phyloP scores from a whole-genome alignment of 1,140 invertebrate genomes.

The Paraescarpia echinospica region DNA sequence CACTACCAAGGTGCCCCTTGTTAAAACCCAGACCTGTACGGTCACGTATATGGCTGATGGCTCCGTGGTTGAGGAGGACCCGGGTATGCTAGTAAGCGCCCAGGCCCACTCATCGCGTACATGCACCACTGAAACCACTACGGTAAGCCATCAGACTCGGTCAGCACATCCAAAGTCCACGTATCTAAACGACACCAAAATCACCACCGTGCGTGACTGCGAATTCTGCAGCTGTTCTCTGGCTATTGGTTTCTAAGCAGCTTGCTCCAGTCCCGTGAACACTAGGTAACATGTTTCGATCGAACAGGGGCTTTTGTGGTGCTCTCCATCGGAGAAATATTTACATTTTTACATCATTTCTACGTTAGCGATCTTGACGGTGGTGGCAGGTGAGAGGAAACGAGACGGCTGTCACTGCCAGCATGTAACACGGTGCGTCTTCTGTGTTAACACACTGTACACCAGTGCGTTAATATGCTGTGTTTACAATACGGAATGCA shows the following conservation, averaged over 20 bases:
- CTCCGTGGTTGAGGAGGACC: slow-evolving; percentile 16
- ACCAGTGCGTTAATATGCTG: not conserved
- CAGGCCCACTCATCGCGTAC: slow-evolving; percentile 26
- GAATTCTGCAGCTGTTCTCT: not conserved
- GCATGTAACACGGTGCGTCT: not conserved
- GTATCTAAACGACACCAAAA: not conserved
- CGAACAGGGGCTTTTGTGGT: not conserved
- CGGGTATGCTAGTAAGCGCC: slow-evolving; percentile 23
- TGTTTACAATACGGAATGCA: not conserved
- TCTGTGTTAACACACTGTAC: not conserved
- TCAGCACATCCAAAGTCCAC: not conserved
- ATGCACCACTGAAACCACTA: slow-evolving; percentile 28
- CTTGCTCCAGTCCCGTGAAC: not conserved
- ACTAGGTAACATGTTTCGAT: slow-evolving; percentile 1
- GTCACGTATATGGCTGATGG: slow-evolving; percentile 22
- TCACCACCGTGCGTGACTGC: not conserved
- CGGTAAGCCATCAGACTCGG: slow-evolving; percentile 20
- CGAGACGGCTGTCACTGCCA: not conserved
- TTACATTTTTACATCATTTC: not conserved
- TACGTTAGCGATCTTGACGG: not conserved
- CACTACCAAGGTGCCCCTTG: slow-evolving; percentile 15
- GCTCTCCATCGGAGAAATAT: not conserved
- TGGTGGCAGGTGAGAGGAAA: not conserved
- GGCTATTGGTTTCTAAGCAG: not conserved
- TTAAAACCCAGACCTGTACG: slow-evolving; percentile 27